Base-by-base conservation (phyloP, 2,113 vertebrate genomes). In the Thamnaconus septentrionalis region DNA sequence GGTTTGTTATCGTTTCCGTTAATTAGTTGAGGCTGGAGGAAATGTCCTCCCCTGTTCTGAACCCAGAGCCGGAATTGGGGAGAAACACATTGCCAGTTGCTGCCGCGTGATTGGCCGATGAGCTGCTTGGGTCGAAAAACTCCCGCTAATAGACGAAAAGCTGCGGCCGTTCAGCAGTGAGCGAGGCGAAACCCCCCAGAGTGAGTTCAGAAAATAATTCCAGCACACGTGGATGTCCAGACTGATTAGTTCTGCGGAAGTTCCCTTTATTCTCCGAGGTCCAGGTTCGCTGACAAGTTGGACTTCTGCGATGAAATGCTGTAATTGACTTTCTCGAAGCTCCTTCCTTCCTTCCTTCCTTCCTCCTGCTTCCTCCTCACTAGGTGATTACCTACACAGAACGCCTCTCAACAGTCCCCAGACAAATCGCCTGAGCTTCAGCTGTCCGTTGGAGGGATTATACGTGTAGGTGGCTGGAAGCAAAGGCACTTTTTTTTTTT, bases 331-430 rank as follows among this genome's bases (percentile, higher is more conserved):
- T 81, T 80, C 54, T 70, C 61, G 5, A 43, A 56, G 51, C 53
- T 72, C 62, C 64, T 66, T 64, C 50, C 54, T 74, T 18, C 56
- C 59, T 80, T 70, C 61, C 59, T 69, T 43, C 59, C 62, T 60
- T 59, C 75, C 4, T 12, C 63, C 69, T 50, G 58, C 69, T 85
- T 72, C 76, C 73, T 78, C 78, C 76, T 76, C 78, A 74, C 80
- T 83, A 63, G 76, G 71, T 65, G 61, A 74, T 61, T 66, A 72
- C 72, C 70, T 59, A 76, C 78, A 86, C 80, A 76, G 72, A 86
- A 83, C 79, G 61, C 75, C 85, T 87, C 79, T 86, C 71, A 83
- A 69, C 71, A 53, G 55, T 80, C 80, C 69, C 73, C 52, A 70
- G 78, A 70, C 73, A 66, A 71, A 53, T 66, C 49, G 41, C 61